Evolutionary conservation across 2,888 invertebrate species (phyloP), one percentile per base, ranked within the genome.

Genomic region (Epicampocera succincta): DNA sequence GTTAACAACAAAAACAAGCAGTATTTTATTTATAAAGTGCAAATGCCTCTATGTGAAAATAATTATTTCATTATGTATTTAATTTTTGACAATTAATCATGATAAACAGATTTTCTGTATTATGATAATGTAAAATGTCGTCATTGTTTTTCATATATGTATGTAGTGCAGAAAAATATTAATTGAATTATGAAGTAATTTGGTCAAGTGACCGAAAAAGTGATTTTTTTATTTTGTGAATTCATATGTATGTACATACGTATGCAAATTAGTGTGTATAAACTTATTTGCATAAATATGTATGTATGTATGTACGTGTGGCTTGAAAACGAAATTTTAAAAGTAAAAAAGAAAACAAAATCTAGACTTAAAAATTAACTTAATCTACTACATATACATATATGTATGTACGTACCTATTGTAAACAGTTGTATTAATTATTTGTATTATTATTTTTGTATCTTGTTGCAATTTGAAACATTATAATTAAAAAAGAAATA

Each of bases 141-240:
- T 74, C 78, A 78, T 75, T 66, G 44, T 17, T 54, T 56, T 76
- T 15, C 25, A 56, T n/a, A n/a, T n/a, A n/a, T n/a, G n/a, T n/a
- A n/a, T 48, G 54, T 15, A 25, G 60, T 68, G 75, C 48, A 56
- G 17, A 58, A 15, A 58, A 66, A 73, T 81, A 68, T 81, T 82
- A 82, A 82, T 82, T 82, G 61, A 82, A 82, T 82, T 82, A 82
- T 82, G 71, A 78, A 82, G 78, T 78, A 75, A 75, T 78, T 74
- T 61, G 48, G 50, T 42, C 63, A 66, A 54, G 63, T 48, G 29
- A 71, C 40, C 29, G 46, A 19, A 46, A 33, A 58, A 48, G 9
- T 21, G 13, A 21, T 3, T 9, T 25, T 25, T 61, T 40, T 56
- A 17, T 25, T 52, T 54, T 25, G 42, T 46, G 11, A 44, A 21